These are phyloP conservation scores for Temnopleurus reevesii DNA, from an alignment of 53 echinoderm and acorn worm genomes.

Conservation along the genomic window DNA sequence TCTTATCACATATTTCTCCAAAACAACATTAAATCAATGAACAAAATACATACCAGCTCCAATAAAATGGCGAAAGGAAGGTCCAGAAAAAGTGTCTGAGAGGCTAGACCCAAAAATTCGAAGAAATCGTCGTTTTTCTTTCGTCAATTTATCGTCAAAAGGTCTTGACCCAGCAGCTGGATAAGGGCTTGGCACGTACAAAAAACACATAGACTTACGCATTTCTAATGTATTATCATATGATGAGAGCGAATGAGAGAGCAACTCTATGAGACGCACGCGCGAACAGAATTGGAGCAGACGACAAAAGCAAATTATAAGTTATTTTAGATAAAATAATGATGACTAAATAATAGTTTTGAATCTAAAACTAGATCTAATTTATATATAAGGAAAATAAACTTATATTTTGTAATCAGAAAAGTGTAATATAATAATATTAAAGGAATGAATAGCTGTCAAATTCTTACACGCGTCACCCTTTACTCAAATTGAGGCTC, in stretches of 20 bases:
- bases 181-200: conserved; percentile 52
- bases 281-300: conserved; percentile 36
- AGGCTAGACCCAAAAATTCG: background rate
- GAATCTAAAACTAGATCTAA: no score
- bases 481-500: background rate
- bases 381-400: no score
- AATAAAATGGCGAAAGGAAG: conserved; percentile 14
- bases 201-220: conserved; percentile 58
- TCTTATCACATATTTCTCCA: background rate
- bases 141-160: conserved; percentile 45
- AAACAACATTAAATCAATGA: background rate
- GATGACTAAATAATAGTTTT: background rate
- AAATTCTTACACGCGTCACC: background rate
- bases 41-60: background rate
- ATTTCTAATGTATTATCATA: conserved; percentile 60
- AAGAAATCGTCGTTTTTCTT: conserved; percentile 48
- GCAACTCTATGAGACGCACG: conserved; percentile 26
- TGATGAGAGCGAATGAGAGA: conserved; percentile 60
- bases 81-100: background rate
- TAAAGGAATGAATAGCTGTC: background rate
- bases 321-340: background rate
- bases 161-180: conserved; percentile 51
- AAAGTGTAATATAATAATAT: background rate
- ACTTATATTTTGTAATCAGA: no score
- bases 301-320: conserved; percentile 29